A percentile compares a stretch with the other conserved stretches of the same genome.
Conservation (phyloP, 2,888 invertebrate genomes). For the Sympetrum striolatum region DNA sequence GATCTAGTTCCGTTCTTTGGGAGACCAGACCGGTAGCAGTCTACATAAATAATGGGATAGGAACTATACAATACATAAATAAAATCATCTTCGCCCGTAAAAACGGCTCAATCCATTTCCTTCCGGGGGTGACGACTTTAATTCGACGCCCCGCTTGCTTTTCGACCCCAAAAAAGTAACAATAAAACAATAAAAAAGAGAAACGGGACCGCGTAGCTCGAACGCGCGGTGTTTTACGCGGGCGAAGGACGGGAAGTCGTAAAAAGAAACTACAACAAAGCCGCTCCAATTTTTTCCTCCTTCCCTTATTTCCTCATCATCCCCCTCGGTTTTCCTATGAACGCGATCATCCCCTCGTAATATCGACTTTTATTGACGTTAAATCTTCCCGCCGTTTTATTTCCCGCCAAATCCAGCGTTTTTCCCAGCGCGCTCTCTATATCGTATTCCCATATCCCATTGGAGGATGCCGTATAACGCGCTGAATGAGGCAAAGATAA, state of each 20-base stretch:
- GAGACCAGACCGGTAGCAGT: too few species aligned
- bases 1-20: too few species aligned
- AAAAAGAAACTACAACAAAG: background rate
- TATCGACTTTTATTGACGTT: background rate
- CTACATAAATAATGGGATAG: too few species aligned
- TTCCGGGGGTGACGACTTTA: too few species aligned
- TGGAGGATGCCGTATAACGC: background rate
- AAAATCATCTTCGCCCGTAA: too few species aligned
- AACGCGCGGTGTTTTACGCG: background rate
- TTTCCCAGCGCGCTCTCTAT: background rate
- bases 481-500: background rate
- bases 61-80: too few species aligned
- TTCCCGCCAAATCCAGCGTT: background rate
- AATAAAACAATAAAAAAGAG: background rate
- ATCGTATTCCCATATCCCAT: background rate
- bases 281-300: too few species aligned
- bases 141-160: too few species aligned
- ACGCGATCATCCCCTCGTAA: background rate
- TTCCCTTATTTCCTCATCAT: too few species aligned
- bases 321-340: background rate
- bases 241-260: background rate
- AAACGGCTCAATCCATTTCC: too few species aligned
- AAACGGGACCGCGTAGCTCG: background rate
- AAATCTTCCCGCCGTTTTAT: background rate
- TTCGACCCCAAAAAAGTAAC: too few species aligned